phyloP scores from a whole-genome alignment of 2,113 vertebrate species.

The Lonchura striata region DNA sequence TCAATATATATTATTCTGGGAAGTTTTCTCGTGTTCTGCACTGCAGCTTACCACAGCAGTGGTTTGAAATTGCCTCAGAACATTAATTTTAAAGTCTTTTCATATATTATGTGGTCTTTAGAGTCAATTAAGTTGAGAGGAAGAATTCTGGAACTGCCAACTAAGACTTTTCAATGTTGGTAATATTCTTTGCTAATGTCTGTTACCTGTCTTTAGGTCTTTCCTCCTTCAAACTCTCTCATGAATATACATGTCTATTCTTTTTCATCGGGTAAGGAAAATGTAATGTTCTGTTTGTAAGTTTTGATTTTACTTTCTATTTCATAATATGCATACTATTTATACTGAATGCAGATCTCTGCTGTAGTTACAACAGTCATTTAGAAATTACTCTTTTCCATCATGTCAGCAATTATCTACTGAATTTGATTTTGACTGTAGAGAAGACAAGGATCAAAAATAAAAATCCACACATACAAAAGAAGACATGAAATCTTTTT shows the following conservation, averaged over 20 bases:
- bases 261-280: not conserved
- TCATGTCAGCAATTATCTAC: not conserved
- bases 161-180: not conserved
- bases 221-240: fast-evolving
- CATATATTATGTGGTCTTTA: not conserved
- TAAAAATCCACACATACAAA: not conserved
- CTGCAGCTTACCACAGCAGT: not conserved
- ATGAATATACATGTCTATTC: not conserved
- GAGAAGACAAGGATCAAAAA: not conserved
- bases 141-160: not conserved
- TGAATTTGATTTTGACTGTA: not conserved
- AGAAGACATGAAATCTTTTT: not conserved
- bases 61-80: not conserved
- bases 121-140: not conserved
- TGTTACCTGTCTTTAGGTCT: not conserved
- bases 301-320: not conserved
- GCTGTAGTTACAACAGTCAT: not conserved
- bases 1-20: not conserved
- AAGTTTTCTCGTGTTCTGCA: not conserved
- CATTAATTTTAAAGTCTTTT: not conserved
- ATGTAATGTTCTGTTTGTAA: not conserved
- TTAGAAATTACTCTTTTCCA: not conserved
- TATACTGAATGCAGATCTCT: not conserved
- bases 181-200: not conserved
- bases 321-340: not conserved